Base-by-base conservation (phyloP, 1,140 invertebrate genomes). In the Calycopis cecrops region DNA sequence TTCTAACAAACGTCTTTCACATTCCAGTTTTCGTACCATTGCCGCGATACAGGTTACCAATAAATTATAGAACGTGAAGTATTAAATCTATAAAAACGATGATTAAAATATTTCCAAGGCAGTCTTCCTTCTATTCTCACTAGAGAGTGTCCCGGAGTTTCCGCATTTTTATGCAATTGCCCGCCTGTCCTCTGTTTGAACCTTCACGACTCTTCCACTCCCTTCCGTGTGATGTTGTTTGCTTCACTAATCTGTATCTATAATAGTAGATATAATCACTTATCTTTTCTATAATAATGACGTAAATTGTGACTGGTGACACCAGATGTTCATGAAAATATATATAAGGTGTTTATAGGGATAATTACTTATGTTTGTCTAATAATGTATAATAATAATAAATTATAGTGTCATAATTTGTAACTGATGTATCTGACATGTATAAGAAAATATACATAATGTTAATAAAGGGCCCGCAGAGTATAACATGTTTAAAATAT, bases 141-240 rank as follows among this genome's bases (percentile, higher is more conserved):
- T 55, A 53, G 47, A 58, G 37, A 52, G 52, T 58, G 54, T 48
- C 47, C 42, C 33, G 57, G 55, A 17, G 37, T 64, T 64, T 64
- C 62, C 62, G 62, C 62, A 64, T 64, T 64, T 64, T 60, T 64
- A 49, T 61, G 58, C 60, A 65, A 64, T 60, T 57, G 57, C 56
- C 54, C 40, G 48, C 40, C 57, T 56, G 28, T 60, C 35, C 48
- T 17, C 28, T 52, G n/a, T 55, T 21, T 57, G 48, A 64, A 56
- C 63, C 63, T 65, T 65, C 59, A 49, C 40, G 17, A 57, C 28
- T 57, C 52, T 55, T 53, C 52, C 35, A 37, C 18, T 53, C 35
- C 37, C 40, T 57, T 60, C 54, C 48, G 48, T 37, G 56, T 59
- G 61, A 52, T 65, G 59, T 59, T 59, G 61, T 61, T 59, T 55